Base-by-base conservation (phyloP, 2,888 invertebrate species). In the Stegophylla sp. region DNA sequence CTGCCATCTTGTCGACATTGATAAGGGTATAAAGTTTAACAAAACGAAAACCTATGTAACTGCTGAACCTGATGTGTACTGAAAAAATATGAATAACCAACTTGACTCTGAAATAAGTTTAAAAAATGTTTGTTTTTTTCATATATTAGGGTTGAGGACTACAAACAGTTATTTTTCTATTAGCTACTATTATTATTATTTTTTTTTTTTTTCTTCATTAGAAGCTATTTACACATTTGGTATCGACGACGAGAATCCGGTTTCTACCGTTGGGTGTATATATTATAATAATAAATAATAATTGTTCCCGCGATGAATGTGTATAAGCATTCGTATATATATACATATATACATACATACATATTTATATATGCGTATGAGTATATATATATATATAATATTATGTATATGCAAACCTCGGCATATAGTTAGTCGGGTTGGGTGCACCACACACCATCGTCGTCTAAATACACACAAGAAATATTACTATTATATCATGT, bases 401-500 rank as follows among this genome's bases (percentile, higher is more conserved):
- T 13, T 56, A 0, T 15, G 1, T 7, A 5, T 23, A 23, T 12
- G 13, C 26, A n/a, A n/a, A 26, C n/a, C 48, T 43, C 67, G 73
- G 64, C 41, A 63, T 4, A n/a, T 3, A 26, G 66, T 51, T 28
- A 17, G 17, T 69, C 34, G 53, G 51, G 79, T 66, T 71, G 48
- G 61, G 71, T 43, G 51, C 53, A 43, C 56, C 34, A 34, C 34
- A 34, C 72, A 81, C 53, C 61, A 34, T 10, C 15, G 48, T 56
- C 61, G 66, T 61, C n/a, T 66, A 48, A 23, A 23, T 20, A 17
- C n/a, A 28, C 59, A 23, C 45, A 9, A 71, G 45, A 41, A 48
- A 63, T 56, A 66, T 23, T 53, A 61, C 28, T 66, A 56, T 79
- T 74, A 75, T 82, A 79, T 77, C 82, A 75, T 82, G 76, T 79